Conservation (phyloP, 2,888 invertebrate genomes). For the Masnerella sp. region DNA sequence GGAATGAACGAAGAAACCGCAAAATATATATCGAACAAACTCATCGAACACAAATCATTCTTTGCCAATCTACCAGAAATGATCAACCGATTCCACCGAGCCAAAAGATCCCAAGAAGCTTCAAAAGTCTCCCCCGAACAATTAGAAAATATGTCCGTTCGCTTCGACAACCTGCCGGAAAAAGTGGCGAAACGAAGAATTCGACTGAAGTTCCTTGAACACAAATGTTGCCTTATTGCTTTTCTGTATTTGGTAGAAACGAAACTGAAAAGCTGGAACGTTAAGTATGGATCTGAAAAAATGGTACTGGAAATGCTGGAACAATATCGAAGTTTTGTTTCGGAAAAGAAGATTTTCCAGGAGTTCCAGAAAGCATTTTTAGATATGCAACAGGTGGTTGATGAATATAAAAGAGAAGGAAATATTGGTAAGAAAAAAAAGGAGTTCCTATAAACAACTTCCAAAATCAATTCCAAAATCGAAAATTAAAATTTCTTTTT, state of each 20-base stretch:
- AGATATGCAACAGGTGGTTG: conserved; percentile 94
- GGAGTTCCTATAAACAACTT: too few relatives aligned
- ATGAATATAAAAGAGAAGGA: conserved; percentile 92
- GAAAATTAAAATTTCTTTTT: too few relatives aligned
- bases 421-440: conserved; percentile 87
- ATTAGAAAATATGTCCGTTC: conserved; percentile 87
- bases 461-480: neutral
- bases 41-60: conserved; percentile 93
- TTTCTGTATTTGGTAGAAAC: conserved; percentile 94
- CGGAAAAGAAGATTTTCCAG: conserved; percentile 95
- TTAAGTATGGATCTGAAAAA: conserved; percentile 91
- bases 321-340: conserved; percentile 94
- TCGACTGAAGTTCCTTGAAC: conserved; percentile 92
- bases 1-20: conserved; percentile 94
- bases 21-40: conserved; percentile 89
- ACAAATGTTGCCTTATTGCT: conserved; percentile 95
- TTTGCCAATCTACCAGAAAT: conserved; percentile 90
- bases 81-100: conserved; percentile 87
- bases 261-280: conserved; percentile 92
- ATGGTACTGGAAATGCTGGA: conserved; percentile 90
- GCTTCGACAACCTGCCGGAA: conserved; percentile 86
- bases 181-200: conserved; percentile 90
- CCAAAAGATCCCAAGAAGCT: conserved; percentile 82
- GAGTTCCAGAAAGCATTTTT: conserved; percentile 94
- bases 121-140: conserved; percentile 88